Percentiles rank a stretch among this genome's conserved stretches.
Evolutionary conservation across 2,113 vertebrate genomes (phyloP).

Genomic region (Orthonyx spaldingii): DNA sequence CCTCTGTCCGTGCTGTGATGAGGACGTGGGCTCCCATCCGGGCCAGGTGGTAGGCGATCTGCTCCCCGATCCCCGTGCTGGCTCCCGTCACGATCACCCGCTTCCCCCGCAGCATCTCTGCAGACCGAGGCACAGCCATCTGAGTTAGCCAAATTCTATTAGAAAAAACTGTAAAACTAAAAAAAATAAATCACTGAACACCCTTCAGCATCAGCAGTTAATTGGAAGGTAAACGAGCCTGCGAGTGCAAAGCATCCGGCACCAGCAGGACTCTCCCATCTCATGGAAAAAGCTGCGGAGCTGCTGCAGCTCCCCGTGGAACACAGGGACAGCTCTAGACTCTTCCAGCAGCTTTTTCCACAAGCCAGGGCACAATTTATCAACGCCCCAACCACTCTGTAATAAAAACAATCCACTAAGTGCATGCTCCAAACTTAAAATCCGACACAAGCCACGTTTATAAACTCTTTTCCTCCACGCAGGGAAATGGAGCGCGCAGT

Average conservation of each 20-base stretch:
- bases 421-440: neutral
- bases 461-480: accelerated
- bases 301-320: neutral
- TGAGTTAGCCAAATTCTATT: neutral
- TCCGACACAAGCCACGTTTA: neutral
- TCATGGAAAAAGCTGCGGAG: neutral
- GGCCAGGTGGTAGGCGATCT: slow-evolving; percentile 76
- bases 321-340: accelerated
- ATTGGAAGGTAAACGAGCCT: neutral
- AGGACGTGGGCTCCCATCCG: slow-evolving; percentile 74
- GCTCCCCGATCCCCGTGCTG: slow-evolving; percentile 76
- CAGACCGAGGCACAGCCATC: neutral
- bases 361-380: neutral
- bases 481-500: neutral
- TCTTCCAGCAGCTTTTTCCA: neutral
- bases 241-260: accelerated
- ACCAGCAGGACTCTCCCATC: neutral
- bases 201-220: neutral
- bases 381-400: neutral
- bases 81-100: slow-evolving; percentile 76
- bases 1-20: slow-evolving; percentile 70
- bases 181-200: accelerated
- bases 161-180: neutral
- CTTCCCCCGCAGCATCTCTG: slow-evolving; percentile 78
- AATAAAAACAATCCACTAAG: neutral